Evolutionary conservation across 2,888 invertebrate genomes (phyloP).

Genomic region (Tipula helvola): DNA sequence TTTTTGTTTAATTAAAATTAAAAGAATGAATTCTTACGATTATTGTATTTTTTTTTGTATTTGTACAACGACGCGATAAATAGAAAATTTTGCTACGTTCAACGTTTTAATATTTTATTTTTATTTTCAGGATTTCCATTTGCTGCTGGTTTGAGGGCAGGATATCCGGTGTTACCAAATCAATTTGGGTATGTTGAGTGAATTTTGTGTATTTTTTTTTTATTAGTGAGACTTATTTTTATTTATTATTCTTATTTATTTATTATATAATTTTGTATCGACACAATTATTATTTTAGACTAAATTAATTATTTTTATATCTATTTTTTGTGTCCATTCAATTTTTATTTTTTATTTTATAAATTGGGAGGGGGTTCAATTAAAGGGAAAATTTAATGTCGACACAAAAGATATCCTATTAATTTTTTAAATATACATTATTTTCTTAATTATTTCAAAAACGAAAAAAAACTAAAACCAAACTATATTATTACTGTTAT

Average conservation of each 20-base stretch:
- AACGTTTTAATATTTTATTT: slow-evolving; percentile 6
- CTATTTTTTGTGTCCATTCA: neutral
- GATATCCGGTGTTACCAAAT: slow-evolving; percentile 65
- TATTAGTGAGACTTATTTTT: slow-evolving; percentile 21
- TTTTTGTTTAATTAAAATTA: neutral
- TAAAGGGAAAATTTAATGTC: neutral
- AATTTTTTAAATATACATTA: neutral
- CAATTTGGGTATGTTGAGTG: slow-evolving; percentile 69
- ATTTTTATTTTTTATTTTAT: neutral
- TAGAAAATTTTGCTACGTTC: neutral
- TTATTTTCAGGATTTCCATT: slow-evolving; percentile 52
- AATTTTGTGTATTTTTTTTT: slow-evolving; percentile 8
- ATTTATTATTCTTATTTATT: slow-evolving; percentile 15
- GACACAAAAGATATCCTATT: neutral
- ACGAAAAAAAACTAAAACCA: neutral
- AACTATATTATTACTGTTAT: neutral
- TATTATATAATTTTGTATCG: slow-evolving; percentile 9
- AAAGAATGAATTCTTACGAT: neutral
- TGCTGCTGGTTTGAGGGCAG: slow-evolving; percentile 60
- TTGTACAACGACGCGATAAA: neutral
- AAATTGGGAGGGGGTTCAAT: neutral
- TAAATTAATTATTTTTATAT: neutral
- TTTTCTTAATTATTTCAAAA: neutral
- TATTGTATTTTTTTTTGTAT: neutral
- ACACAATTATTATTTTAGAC: slow-evolving; percentile 15